A percentile compares a stretch with the other conserved stretches of the same genome.
phyloP scores from a whole-genome alignment of 2,797 vertebrate species.

The Parauchenoglanis ngamensis region DNA sequence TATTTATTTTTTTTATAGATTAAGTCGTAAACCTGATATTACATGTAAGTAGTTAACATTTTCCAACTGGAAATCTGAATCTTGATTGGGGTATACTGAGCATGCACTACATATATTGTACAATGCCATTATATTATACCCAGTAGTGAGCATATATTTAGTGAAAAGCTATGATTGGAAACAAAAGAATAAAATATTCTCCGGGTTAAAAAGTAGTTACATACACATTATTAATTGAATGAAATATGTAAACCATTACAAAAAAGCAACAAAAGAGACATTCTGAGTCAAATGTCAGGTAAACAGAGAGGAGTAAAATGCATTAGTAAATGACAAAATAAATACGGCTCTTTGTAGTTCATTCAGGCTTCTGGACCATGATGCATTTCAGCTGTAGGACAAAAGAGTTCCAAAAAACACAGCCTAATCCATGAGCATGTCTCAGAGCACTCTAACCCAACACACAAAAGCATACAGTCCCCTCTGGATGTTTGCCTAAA shows the following conservation, averaged over 20 bases:
- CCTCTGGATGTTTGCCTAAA: constrained; percentile 41
- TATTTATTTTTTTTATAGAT: background rate
- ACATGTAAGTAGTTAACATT: background rate
- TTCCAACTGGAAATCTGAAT: background rate
- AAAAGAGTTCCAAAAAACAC: background rate
- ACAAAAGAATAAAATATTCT: background rate
- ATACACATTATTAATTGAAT: background rate
- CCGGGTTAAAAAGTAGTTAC: background rate
- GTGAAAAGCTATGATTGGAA: background rate
- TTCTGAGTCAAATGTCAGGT: background rate
- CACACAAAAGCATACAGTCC: constrained; percentile 18
- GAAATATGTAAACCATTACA: background rate
- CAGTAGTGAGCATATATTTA: background rate
- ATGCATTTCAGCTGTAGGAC: background rate
- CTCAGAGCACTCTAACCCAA: background rate
- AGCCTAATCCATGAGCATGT: constrained; percentile 1
- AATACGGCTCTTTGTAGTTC: background rate
- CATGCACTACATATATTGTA: background rate
- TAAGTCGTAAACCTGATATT: background rate
- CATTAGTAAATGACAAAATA: background rate
- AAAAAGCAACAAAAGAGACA: background rate
- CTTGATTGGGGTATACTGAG: background rate
- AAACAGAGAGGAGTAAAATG: background rate
- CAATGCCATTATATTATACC: background rate
- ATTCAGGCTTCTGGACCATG: background rate